Conservation (phyloP, 2,113 vertebrate genomes). For the Saguinus midas region DNA sequence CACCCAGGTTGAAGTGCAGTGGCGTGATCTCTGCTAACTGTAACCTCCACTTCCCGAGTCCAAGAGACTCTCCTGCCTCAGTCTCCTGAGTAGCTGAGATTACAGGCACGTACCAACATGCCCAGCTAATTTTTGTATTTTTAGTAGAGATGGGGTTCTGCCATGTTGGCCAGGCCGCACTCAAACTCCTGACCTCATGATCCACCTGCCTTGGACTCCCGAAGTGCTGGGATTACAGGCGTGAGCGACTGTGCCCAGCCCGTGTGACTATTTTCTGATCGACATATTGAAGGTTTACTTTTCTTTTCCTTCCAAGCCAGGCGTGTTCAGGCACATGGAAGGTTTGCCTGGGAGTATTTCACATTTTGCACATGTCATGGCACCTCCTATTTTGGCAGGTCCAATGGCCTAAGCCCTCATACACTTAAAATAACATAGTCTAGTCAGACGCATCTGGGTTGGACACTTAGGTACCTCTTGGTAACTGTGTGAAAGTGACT, state of each 20-base stretch:
- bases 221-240: no score
- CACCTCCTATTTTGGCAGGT: background rate
- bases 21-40: no score
- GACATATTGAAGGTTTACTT: background rate
- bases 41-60: no score
- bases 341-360: background rate
- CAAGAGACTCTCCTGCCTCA: no score
- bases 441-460: background rate
- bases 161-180: no score
- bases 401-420: background rate
- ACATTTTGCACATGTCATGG: background rate
- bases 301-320: background rate
- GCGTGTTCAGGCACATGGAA: background rate
- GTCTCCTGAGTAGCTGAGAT: no score
- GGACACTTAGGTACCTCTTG: background rate
- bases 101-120: no score
- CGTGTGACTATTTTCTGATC: background rate
- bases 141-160: no score
- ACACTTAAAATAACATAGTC: background rate
- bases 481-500: background rate
- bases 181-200: no score
- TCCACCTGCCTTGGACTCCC: no score
- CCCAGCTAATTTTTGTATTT: no score
- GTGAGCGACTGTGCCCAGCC: rapidly evolving
- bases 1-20: no score